Conservation (phyloP, 2,113 vertebrate species). For the Odontesthes bonariensis region DNA sequence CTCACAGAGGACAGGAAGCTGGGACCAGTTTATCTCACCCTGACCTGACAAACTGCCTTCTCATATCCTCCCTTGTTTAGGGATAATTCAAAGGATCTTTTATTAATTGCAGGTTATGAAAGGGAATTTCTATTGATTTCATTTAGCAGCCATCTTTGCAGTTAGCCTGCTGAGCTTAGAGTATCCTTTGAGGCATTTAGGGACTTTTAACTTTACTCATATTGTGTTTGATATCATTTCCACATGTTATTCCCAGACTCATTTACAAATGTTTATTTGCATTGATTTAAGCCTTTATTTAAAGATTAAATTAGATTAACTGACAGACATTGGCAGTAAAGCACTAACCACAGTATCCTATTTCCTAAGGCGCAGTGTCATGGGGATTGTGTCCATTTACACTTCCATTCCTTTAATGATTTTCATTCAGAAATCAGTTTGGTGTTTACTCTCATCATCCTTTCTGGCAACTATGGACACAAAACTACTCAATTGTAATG, state of each 20-base stretch:
- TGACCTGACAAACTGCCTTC: constrained; percentile 62
- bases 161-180: constrained; percentile 52
- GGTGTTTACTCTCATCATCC: constrained; percentile 64
- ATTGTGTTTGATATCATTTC: constrained; percentile 66
- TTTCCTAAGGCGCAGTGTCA: constrained; percentile 59
- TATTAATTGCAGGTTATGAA: constrained; percentile 70
- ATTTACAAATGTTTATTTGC: constrained; percentile 70
- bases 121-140: constrained; percentile 72
- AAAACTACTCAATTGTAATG: constrained; percentile 55
- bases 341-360: constrained; percentile 50
- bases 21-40: constrained; percentile 65
- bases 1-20: constrained; percentile 47
- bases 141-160: constrained; percentile 44
- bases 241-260: constrained; percentile 58
- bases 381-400: constrained; percentile 68
- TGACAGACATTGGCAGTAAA: constrained; percentile 53
- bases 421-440: constrained; percentile 70
- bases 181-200: constrained; percentile 58
- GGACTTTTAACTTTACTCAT: constrained; percentile 67
- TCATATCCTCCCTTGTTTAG: constrained; percentile 55
- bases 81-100: constrained; percentile 71
- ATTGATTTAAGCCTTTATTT: constrained; percentile 71
- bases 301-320: constrained; percentile 66
- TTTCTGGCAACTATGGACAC: constrained; percentile 51
- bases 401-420: constrained; percentile 65